phyloP scores from a whole-genome alignment of 2,113 vertebrate species.

The Bolborhynchus lineola region DNA sequence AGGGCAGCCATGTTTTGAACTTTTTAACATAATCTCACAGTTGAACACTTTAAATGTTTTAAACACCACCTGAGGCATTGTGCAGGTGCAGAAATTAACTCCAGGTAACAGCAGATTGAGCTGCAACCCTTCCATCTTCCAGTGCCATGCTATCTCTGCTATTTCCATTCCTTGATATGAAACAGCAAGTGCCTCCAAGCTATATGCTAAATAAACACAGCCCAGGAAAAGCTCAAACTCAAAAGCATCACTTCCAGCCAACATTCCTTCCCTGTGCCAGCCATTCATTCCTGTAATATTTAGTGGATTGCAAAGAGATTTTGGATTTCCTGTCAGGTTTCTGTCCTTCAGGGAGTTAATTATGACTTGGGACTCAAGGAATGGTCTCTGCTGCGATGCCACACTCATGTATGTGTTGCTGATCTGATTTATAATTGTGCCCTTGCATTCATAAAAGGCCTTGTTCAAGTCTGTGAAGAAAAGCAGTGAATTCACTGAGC shows the following conservation, averaged over 20 bases:
- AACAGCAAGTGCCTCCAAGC: conserved; percentile 23
- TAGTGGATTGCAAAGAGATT: conserved; percentile 28
- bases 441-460: background rate
- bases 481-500: background rate
- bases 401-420: background rate
- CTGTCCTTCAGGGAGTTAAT: conserved; percentile 34
- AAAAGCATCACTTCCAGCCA: background rate
- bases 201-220: conserved; percentile 31
- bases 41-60: background rate
- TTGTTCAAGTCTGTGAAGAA: background rate
- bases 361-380: background rate
- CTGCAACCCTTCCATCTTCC: background rate
- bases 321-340: conserved; percentile 47
- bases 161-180: background rate
- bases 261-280: conserved; percentile 24
- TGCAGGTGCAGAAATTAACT: conserved; percentile 44
- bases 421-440: background rate
- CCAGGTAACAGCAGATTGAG: background rate
- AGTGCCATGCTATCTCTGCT: background rate
- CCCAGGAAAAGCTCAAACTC: conserved; percentile 21
- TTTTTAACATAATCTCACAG: background rate
- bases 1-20: background rate
- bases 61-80: background rate
- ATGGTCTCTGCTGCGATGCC: background rate
- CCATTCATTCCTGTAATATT: conserved; percentile 43